A percentile compares a stretch with the other conserved stretches of the same genome.
Evolutionary conservation across 1,140 invertebrate genomes (phyloP).

Genomic region (Hylaeus volcanicus): DNA sequence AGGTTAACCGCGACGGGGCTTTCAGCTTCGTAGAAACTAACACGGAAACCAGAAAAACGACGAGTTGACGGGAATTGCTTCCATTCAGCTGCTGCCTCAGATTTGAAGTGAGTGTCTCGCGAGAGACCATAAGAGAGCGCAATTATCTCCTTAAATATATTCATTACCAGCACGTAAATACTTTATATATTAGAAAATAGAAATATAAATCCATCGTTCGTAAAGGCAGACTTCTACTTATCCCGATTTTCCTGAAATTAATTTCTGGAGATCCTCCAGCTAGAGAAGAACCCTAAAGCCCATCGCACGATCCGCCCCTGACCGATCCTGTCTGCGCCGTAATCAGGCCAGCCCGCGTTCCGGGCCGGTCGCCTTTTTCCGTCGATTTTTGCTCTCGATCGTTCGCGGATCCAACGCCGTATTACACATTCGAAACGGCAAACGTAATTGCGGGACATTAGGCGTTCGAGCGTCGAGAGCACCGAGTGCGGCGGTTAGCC

Average conservation of each 20-base stretch:
- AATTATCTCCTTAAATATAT: too few relatives aligned
- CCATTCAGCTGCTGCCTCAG: neutral
- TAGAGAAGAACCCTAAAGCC: too few relatives aligned
- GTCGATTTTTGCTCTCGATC: neutral
- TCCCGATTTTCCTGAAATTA: too few relatives aligned
- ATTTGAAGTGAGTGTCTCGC: slow-evolving; percentile 10
- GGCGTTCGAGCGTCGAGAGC: neutral
- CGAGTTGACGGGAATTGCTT: too few relatives aligned
- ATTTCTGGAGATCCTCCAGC: too few relatives aligned
- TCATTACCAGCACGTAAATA: too few relatives aligned
- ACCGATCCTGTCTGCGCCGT: neutral
- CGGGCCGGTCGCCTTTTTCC: neutral
- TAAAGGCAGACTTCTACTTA: too few relatives aligned
- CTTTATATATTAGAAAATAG: too few relatives aligned
- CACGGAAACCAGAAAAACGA: neutral
- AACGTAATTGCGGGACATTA: slow-evolving; percentile 15
- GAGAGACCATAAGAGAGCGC: too few relatives aligned
- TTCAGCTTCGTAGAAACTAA: slow-evolving; percentile 1
- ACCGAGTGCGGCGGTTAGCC: slow-evolving; percentile 22
- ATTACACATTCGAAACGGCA: slow-evolving; percentile 18
- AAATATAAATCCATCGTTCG: too few relatives aligned
- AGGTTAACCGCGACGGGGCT: neutral
- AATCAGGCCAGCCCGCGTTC: slow-evolving; percentile 5
- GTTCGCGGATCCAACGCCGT: neutral
- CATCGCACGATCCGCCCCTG: too few relatives aligned